These are phyloP conservation scores for Limonius californicus DNA, from an alignment of 1,140 invertebrate species.

Conservation along the genomic window DNA sequence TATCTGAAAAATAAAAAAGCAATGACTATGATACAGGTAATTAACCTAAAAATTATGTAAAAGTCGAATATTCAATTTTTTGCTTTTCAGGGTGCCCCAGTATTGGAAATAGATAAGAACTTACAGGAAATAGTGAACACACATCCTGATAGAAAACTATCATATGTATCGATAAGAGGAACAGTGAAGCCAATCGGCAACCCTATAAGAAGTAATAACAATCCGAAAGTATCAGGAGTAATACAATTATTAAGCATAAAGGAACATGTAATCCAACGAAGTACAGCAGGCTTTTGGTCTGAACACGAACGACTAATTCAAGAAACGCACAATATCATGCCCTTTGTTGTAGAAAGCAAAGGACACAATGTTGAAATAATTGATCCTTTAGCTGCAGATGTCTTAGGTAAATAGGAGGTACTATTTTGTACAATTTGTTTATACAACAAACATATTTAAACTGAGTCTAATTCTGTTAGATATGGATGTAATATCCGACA, in stretches of 20 bases:
- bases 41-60: constrained; percentile 21
- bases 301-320: constrained; percentile 70
- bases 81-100: constrained; percentile 58
- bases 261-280: constrained; percentile 72
- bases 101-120: constrained; percentile 60
- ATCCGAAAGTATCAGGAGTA: constrained; percentile 66
- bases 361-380: constrained; percentile 63
- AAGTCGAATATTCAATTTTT: constrained; percentile 23
- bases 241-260: constrained; percentile 67
- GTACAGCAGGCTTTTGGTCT: constrained; percentile 74
- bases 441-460: background rate
- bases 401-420: constrained; percentile 53
- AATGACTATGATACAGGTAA: constrained; percentile 62
- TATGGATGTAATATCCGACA: constrained; percentile 71
- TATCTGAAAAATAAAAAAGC: constrained; percentile 67
- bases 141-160: constrained; percentile 58
- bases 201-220: constrained; percentile 65
- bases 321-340: constrained; percentile 67
- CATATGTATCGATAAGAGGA: constrained; percentile 68
- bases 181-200: constrained; percentile 67
- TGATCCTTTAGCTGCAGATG: constrained; percentile 67
- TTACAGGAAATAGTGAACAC: constrained; percentile 57
- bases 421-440: background rate
- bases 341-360: constrained; percentile 65
- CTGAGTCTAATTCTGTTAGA: too few species aligned